Percentiles rank a stretch among this genome's conserved stretches.
These are phyloP conservation scores for Leptopilina boulardi DNA, from an alignment of 1,140 invertebrate species.

Conservation along the genomic window DNA sequence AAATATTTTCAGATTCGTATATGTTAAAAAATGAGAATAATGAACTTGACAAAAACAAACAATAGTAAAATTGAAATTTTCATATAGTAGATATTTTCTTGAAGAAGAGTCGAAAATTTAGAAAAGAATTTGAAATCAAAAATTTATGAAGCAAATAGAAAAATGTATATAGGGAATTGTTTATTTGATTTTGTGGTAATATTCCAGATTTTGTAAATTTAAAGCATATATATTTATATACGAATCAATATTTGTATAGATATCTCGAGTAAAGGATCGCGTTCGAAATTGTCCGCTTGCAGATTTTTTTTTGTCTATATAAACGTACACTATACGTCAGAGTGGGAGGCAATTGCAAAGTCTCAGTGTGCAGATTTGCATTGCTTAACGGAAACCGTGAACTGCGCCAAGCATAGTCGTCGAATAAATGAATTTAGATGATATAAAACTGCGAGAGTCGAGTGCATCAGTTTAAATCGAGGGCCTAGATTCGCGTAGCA, in stretches of 20 bases:
- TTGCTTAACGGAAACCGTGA: slow-evolving; percentile 33
- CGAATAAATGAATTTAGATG: slow-evolving; percentile 49
- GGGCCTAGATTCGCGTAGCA: slow-evolving; percentile 24
- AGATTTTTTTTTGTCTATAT: no score
- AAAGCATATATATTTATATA: neutral
- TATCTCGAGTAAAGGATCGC: slow-evolving; percentile 14
- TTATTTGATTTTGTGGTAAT: neutral
- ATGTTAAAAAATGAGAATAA: no score
- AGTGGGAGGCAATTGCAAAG: slow-evolving; percentile 45
- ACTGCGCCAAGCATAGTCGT: slow-evolving; percentile 29
- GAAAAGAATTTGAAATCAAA: no score
- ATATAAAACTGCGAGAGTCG: slow-evolving; percentile 24
- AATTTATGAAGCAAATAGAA: no score
- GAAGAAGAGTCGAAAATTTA: no score
- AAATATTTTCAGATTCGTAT: no score
- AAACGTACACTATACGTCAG: neutral
- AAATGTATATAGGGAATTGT: neutral
- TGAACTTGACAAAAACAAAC: no score
- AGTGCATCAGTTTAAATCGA: slow-evolving; percentile 22
- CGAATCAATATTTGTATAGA: slow-evolving; percentile 15
- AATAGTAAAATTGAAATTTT: no score
- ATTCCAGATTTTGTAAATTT: slow-evolving; percentile 15
- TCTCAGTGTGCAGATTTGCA: slow-evolving; percentile 37
- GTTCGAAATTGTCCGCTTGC: slow-evolving; percentile 26
- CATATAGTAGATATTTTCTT: no score